phyloP scores from a whole-genome alignment of 53 echinoderm and acorn worm genomes.

The Paelopatides confundens region DNA sequence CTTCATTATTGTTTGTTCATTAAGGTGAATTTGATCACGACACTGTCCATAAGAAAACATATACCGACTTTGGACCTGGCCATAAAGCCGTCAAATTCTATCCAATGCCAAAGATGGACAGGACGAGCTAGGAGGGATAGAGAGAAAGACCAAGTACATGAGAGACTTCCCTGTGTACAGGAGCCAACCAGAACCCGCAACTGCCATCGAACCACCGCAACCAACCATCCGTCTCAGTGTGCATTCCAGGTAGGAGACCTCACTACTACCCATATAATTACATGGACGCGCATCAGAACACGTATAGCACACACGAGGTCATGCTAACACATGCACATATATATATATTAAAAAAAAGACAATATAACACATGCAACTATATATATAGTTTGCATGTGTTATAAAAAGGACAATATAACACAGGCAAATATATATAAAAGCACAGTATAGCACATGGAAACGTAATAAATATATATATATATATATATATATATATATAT shows the following conservation, averaged over 20 bases:
- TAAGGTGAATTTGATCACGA: conserved; percentile 84
- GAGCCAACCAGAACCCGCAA: conserved; percentile 82
- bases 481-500: too few species aligned
- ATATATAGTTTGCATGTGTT: too few species aligned
- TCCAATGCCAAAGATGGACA: conserved; percentile 50
- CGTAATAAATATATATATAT: too few species aligned
- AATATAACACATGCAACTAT: too few species aligned
- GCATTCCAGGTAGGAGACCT: conserved; percentile 81
- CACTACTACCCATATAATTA: background rate
- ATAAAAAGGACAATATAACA: too few species aligned
- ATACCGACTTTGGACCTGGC: conserved; percentile 84
- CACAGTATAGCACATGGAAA: too few species aligned
- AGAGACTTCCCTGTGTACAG: conserved; percentile 75
- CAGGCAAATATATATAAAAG: too few species aligned
- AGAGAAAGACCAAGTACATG: conserved; percentile 80
- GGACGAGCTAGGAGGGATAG: conserved; percentile 61
- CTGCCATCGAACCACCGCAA: conserved; percentile 72
- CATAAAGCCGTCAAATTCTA: conserved; percentile 67
- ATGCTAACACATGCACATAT: too few species aligned
- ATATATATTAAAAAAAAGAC: too few species aligned
- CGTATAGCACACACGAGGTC: too few species aligned
- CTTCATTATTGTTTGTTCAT: background rate
- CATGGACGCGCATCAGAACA: too few species aligned
- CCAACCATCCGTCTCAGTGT: conserved; percentile 87
- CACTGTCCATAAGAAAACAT: conserved; percentile 83